Conservation (phyloP, 2,113 vertebrate genomes). For the Etheostoma spectabile region DNA sequence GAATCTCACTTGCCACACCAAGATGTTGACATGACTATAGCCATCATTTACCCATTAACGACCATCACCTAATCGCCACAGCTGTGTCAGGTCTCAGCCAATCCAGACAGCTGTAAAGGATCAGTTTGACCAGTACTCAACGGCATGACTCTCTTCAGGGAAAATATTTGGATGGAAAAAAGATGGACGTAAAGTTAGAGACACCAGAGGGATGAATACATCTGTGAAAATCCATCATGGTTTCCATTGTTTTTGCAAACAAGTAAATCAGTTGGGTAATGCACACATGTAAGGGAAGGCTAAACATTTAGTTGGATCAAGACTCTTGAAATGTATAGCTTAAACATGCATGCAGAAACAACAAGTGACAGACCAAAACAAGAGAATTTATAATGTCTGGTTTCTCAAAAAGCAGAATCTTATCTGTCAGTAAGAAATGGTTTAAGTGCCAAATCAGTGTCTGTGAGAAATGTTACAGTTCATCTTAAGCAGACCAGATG, state of each 20-base stretch:
- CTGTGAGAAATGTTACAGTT: neutral
- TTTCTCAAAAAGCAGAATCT: neutral
- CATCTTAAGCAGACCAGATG: slow-evolving; percentile 2
- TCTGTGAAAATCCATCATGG: slow-evolving; percentile 59
- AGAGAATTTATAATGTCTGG: neutral
- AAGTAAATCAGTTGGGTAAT: slow-evolving; percentile 10
- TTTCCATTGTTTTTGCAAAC: slow-evolving; percentile 38
- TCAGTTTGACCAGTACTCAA: slow-evolving; percentile 26
- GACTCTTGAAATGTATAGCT: slow-evolving; percentile 5
- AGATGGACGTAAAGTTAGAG: slow-evolving; percentile 22
- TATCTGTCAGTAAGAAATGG: neutral
- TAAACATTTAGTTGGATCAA: neutral
- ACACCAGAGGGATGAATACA: slow-evolving; percentile 50
- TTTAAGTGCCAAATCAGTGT: neutral
- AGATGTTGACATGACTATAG: neutral
- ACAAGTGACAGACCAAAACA: slow-evolving; percentile 14
- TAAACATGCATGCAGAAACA: neutral
- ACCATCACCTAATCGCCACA: slow-evolving; percentile 51
- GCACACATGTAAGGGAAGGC: neutral
- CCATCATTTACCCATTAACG: slow-evolving; percentile 29
- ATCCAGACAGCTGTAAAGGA: slow-evolving; percentile 65
- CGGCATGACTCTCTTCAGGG: slow-evolving; percentile 30
- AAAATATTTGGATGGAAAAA: slow-evolving; percentile 37
- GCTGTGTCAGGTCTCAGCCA: slow-evolving; percentile 67
- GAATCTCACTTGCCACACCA: neutral